Evolutionary conservation across 2,113 vertebrate species (phyloP).

Genomic region (Scatophagus argus): DNA sequence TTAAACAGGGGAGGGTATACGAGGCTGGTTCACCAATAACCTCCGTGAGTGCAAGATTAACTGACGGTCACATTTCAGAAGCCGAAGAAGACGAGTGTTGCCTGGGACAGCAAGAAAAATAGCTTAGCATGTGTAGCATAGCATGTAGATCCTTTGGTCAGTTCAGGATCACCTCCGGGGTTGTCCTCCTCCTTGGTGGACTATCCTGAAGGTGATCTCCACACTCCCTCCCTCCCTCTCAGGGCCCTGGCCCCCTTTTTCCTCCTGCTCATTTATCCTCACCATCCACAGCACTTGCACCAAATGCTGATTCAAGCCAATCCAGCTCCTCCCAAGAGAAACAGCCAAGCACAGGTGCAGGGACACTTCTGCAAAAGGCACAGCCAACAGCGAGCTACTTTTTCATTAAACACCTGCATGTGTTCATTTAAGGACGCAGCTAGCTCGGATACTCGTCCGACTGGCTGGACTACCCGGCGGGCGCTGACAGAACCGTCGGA

Average conservation of each 20-base stretch:
- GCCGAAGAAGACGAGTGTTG: too few relatives aligned
- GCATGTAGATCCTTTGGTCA: too few relatives aligned
- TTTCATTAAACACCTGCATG: slow-evolving; percentile 3
- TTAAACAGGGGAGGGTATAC: too few relatives aligned
- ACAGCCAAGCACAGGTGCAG: slow-evolving; percentile 39
- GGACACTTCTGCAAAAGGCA: not conserved
- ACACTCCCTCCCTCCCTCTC: not conserved
- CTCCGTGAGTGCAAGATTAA: not conserved
- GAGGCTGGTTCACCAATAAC: not conserved
- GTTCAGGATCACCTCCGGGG: not conserved
- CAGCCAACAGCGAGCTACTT: not conserved
- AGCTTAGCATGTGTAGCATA: too few relatives aligned
- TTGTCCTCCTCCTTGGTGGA: not conserved
- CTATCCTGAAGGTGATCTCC: not conserved
- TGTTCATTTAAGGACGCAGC: too few relatives aligned
- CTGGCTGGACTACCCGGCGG: not conserved
- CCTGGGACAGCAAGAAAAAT: not conserved
- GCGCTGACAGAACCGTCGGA: not conserved
- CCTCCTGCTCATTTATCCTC: slow-evolving; percentile 42
- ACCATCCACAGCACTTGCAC: not conserved
- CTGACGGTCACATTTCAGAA: too few relatives aligned
- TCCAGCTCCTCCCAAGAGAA: slow-evolving; percentile 35
- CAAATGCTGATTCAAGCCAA: slow-evolving; percentile 25
- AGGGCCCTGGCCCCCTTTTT: not conserved
- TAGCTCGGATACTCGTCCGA: not conserved